Percentiles rank a stretch among this genome's conserved stretches.
phyloP scores from a whole-genome alignment of 2,113 vertebrate genomes.

The Heterocephalus glaber region DNA sequence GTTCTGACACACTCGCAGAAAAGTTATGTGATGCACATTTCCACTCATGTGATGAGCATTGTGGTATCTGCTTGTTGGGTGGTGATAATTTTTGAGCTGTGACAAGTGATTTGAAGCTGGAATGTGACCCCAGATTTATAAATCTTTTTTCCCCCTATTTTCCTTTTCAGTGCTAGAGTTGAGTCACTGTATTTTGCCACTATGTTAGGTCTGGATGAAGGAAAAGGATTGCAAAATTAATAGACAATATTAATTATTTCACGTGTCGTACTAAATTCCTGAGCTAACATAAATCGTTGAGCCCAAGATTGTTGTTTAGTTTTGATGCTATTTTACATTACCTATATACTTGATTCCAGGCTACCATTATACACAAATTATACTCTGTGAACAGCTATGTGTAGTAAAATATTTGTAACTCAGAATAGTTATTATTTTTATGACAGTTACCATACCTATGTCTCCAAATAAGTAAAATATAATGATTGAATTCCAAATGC shows the following conservation, averaged over 20 bases:
- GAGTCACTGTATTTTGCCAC: background rate
- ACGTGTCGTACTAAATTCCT: background rate
- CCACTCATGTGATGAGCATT: background rate
- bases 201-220: background rate
- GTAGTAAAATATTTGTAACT: background rate
- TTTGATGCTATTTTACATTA: background rate
- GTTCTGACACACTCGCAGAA: background rate
- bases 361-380: background rate
- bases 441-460: background rate
- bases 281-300: background rate
- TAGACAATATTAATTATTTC: background rate
- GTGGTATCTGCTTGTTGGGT: background rate
- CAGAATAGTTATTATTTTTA: background rate
- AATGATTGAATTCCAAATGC: background rate
- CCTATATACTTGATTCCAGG: background rate
- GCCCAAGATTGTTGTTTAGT: background rate
- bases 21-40: background rate
- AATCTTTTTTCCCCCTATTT: background rate
- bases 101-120: background rate
- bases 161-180: background rate
- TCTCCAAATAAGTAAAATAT: background rate
- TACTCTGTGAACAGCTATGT: background rate
- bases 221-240: background rate
- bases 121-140: background rate
- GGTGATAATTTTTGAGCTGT: background rate